Conservation (phyloP, 2,888 invertebrate genomes). For the Tricholauxania praeusta region DNA sequence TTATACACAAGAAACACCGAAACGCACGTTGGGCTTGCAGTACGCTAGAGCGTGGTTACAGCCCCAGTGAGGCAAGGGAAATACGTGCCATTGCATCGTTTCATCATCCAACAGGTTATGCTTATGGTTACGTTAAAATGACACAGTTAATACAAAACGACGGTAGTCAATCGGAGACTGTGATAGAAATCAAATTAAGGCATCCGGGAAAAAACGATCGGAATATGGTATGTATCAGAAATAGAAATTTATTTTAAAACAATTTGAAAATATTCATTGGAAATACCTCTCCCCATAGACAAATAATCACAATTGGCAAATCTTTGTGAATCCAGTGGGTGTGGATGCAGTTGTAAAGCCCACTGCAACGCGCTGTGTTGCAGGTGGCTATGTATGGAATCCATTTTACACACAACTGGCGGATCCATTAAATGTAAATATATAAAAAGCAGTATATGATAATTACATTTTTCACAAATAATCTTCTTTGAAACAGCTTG, state of each 20-base stretch:
- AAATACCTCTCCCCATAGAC: constrained; percentile 72
- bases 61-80: constrained; percentile 88
- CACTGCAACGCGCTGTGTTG: constrained; percentile 85
- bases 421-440: constrained; percentile 85
- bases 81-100: constrained; percentile 90
- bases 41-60: constrained; percentile 86
- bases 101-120: constrained; percentile 85
- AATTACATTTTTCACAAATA: constrained; percentile 11
- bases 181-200: constrained; percentile 89
- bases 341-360: constrained; percentile 89
- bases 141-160: constrained; percentile 89
- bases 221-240: constrained; percentile 77
- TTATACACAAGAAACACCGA: constrained; percentile 79
- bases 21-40: constrained; percentile 86
- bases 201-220: constrained; percentile 88
- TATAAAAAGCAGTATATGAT: not conserved
- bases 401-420: constrained; percentile 91
- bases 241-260: not conserved
- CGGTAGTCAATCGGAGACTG: constrained; percentile 88
- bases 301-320: constrained; percentile 87
- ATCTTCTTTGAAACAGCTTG: constrained; percentile 72
- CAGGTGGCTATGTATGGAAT: constrained; percentile 93
- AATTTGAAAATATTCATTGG: not conserved
- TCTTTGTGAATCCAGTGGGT: constrained; percentile 91
- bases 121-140: constrained; percentile 88